Base-by-base conservation (phyloP, 2,888 invertebrate genomes). In the Lissonota sp. region DNA sequence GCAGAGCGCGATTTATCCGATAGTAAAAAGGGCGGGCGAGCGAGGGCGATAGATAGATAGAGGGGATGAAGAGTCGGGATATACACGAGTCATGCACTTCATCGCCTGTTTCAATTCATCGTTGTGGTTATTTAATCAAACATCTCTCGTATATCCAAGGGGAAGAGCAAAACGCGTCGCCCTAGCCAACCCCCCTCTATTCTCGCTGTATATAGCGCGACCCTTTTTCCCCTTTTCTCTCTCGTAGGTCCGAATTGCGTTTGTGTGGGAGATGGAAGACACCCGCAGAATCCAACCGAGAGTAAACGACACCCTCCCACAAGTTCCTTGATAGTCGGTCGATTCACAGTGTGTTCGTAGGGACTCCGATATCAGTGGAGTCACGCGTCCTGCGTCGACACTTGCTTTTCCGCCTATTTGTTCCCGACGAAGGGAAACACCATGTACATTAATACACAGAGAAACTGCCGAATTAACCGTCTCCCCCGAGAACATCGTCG, bases 91-190 rank as follows among this genome's bases (percentile, higher is more conserved):
- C 92, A 91, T 89, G 88, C 89, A 90, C 90, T 91, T 91, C 90
- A 91, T 91, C 91, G 90, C 86, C 88, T 83, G 86, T 90, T 92
- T 92, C 91, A 91, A 92, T 92, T 92, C 91, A 91, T 91, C 88
- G 90, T 84, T 90, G 92, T 83, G 92, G 92, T 92, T 92, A 92
- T 92, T 92, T 92, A 91, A 92, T 92, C 92, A 92, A 92, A 92
- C 90, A 91, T 90, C 88, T 88, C 88, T 75, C 84, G 82, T 26
- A 26, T 67, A 67, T 75, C 75, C 75, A 44, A 69, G 75, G 69
- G 75, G 40, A 51, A 64, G 26, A 58, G 74, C 82, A 69, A 60
- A 76, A 67, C 57, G 60, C 53, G 62, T 37, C n/a, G 8, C 39
- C 4, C n/a, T 51, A 57, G 8, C 64, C 64, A 44, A 16, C 62